Conservation (phyloP, 2,888 invertebrate species). For the Tetranychus piercei region DNA sequence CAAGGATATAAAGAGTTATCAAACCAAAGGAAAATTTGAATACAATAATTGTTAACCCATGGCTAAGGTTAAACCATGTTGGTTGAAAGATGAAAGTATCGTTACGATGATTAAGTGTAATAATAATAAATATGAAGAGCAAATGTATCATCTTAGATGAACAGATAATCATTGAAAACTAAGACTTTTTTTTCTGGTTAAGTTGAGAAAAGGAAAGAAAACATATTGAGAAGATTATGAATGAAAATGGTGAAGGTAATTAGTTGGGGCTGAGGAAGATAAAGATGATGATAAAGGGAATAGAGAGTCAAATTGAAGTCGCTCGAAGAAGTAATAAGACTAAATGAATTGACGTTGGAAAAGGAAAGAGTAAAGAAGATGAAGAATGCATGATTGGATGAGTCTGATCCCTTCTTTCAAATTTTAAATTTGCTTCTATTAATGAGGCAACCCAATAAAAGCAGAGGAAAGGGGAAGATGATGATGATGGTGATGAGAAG, state of each 20-base stretch:
- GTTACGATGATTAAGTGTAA: too few relatives aligned
- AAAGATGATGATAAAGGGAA: too few relatives aligned
- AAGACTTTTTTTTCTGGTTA: background rate
- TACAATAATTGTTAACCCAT: too few relatives aligned
- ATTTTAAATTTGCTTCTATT: slow-evolving; percentile 3
- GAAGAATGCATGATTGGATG: background rate
- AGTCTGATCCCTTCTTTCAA: background rate
- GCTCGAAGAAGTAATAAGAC: background rate
- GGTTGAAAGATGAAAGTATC: too few relatives aligned
- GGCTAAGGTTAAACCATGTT: too few relatives aligned
- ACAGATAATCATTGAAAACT: background rate
- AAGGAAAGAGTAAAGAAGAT: background rate
- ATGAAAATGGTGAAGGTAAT: background rate
- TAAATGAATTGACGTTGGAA: background rate
- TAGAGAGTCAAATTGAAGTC: too few relatives aligned
- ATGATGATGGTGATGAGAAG: background rate
- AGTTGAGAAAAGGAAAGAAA: background rate
- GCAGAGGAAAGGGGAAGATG: background rate
- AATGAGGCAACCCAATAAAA: slow-evolving; percentile 1
- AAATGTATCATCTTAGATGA: background rate
- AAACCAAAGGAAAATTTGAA: too few relatives aligned
- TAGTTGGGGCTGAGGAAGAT: background rate
- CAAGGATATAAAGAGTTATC: too few relatives aligned
- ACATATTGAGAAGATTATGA: slow-evolving; percentile 7
- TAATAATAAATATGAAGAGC: too few relatives aligned